Evolutionary conservation across 2,797 vertebrate species (phyloP).

Genomic region (Psittacula echo): DNA sequence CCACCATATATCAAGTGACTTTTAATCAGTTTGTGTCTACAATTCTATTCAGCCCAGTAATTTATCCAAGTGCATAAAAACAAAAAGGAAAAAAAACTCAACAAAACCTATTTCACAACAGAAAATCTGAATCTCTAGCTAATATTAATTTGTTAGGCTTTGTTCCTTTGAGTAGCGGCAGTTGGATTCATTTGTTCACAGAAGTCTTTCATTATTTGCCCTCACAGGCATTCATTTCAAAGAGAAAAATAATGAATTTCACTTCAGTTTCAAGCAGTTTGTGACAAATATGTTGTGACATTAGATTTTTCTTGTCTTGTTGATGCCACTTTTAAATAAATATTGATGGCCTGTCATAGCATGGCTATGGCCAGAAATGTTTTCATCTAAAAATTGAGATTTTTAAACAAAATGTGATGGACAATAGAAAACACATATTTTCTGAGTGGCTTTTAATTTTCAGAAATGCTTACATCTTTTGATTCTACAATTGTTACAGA

Average conservation of each 20-base stretch:
- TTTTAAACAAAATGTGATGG: slow-evolving; percentile 33
- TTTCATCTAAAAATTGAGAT: slow-evolving; percentile 10
- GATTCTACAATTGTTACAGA: not conserved
- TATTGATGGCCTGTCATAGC: slow-evolving; percentile 26
- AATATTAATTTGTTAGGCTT: slow-evolving; percentile 22
- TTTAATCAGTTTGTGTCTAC: not conserved
- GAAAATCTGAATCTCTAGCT: slow-evolving; percentile 6
- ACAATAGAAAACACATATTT: slow-evolving; percentile 34
- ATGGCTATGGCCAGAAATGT: not conserved
- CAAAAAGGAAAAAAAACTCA: not conserved
- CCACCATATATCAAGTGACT: not conserved
- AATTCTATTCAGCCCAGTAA: not conserved
- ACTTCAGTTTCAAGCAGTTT: slow-evolving; percentile 47
- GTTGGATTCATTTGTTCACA: slow-evolving; percentile 13
- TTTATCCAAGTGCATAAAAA: slow-evolving; percentile 1
- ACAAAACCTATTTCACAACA: slow-evolving; percentile 20
- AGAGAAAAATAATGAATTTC: slow-evolving; percentile 34
- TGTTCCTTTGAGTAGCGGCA: slow-evolving; percentile 27
- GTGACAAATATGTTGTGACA: slow-evolving; percentile 43
- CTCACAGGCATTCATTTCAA: slow-evolving; percentile 23
- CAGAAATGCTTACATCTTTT: slow-evolving; percentile 21
- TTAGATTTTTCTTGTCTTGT: slow-evolving; percentile 51
- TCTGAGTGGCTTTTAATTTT: slow-evolving; percentile 37
- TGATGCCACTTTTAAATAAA: slow-evolving; percentile 43
- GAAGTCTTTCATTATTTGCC: slow-evolving; percentile 23